Conservation (phyloP, 2,888 invertebrate species). For the Eupsilia transversa region DNA sequence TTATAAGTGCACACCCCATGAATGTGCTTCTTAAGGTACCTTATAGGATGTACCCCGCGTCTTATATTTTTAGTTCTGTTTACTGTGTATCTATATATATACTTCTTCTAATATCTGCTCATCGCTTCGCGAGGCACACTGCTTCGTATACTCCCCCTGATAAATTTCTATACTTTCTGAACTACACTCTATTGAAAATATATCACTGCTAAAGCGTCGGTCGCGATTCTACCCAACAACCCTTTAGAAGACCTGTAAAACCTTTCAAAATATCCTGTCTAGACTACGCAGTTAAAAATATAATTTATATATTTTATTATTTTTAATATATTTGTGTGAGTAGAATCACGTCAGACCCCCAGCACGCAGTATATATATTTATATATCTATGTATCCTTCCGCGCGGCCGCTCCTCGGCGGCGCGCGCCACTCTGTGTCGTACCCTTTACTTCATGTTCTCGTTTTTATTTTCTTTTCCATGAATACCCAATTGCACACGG, state of each 20-base stretch:
- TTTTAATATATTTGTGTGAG: constrained; percentile 5
- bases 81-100: constrained; percentile 80
- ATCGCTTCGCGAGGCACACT: constrained; percentile 88
- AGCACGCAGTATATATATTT: constrained; percentile 68
- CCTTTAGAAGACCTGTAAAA: neutral
- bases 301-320: constrained; percentile 14
- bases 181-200: constrained; percentile 77
- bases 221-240: constrained; percentile 74
- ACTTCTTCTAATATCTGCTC: constrained; percentile 80
- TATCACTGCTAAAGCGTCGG: constrained; percentile 78
- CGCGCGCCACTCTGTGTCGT: constrained; percentile 77
- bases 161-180: constrained; percentile 76
- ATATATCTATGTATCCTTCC: constrained; percentile 54
- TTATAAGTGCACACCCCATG: constrained; percentile 89
- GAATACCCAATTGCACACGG: constrained; percentile 96
- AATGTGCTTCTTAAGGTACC: constrained; percentile 88
- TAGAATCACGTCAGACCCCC: constrained; percentile 64
- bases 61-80: constrained; percentile 79
- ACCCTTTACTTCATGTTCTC: constrained; percentile 89
- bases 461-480: constrained; percentile 93
- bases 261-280: neutral
- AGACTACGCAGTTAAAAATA: neutral
- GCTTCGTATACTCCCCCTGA: constrained; percentile 84
- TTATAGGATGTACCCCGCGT: constrained; percentile 85
- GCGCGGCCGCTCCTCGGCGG: constrained; percentile 43